Evolutionary conservation across 2,113 vertebrate species (phyloP), one percentile per base, ranked within the genome.

Genomic region (Thermophis baileyi): DNA sequence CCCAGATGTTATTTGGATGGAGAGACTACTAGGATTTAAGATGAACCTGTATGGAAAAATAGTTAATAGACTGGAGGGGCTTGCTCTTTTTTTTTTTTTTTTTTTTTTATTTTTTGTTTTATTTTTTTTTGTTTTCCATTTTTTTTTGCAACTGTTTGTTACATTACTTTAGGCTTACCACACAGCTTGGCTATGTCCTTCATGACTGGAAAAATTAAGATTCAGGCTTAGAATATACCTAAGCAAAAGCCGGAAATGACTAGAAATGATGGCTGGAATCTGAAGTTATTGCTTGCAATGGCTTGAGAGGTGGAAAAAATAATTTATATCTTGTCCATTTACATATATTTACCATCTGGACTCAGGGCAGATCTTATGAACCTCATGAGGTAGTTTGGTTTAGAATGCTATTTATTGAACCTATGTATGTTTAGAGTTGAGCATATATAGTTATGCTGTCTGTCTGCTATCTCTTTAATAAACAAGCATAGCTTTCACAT

Each of bases 391-490:
- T 74, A 81, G 27, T 74, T 85, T 49, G 3, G 46, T 24, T 11
- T 7, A 93, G 2, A 25, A 4, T 35, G 27, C 1, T 55, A 50
- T 60, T 87, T 63, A 46, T 87, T 63, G 53, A 86, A 10, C 24
- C 40, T 54, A 54, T 30, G 1, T 12, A 63, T 24, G 30, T 89
- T n/a, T 89, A 46, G n/a, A 85, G 57, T 22, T 49, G 30, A 9
- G 55, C 18, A 47, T 24, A 60, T 2, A 14, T 49, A 16, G 20
- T 55, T 90, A 27, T 93, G 14, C 40, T 47, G 93, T 85, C 81
- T 93, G 91, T 27, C 86, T 90, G 86, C 25, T 94, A 51, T 93
- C 89, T 94, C 69, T 22, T 40, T 20, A 6, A 8, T 11, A 81
- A 89, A 91, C 85, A 93, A 85, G 16, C 0, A 5, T 90, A 89